Evolutionary conservation across 1,140 invertebrate genomes (phyloP).

Genomic region (Antheraea mylitta): DNA sequence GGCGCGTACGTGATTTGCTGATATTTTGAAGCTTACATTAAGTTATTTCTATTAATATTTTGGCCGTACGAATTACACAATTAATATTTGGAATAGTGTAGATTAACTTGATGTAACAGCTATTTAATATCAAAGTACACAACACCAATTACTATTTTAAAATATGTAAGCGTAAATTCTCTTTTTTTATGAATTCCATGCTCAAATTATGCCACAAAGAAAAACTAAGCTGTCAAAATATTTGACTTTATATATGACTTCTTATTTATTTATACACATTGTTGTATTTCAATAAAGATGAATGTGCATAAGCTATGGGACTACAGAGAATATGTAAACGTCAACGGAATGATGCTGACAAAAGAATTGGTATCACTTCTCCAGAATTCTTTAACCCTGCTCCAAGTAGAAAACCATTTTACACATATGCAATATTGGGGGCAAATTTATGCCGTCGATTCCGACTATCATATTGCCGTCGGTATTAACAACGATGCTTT

Average conservation of each 20-base stretch:
- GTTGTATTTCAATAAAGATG: constrained; percentile 32
- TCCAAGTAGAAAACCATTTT: constrained; percentile 89
- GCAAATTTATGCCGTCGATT: constrained; percentile 82
- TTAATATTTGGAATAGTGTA: no score
- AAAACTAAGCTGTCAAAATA: background rate
- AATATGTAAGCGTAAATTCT: background rate
- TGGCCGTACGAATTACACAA: no score
- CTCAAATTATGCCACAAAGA: background rate
- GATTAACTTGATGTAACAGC: no score
- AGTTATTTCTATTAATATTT: no score
- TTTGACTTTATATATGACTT: background rate
- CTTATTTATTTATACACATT: background rate
- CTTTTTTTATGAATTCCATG: background rate
- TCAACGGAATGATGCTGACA: constrained; percentile 81
- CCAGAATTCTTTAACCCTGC: constrained; percentile 83
- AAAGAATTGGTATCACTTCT: constrained; percentile 83
- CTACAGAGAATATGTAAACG: constrained; percentile 62
- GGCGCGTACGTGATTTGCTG: no score
- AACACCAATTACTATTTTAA: no score
- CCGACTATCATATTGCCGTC: constrained; percentile 87
- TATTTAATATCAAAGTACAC: no score
- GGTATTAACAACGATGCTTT: constrained; percentile 85
- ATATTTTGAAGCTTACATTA: no score
- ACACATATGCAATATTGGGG: constrained; percentile 87
- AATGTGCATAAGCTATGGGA: constrained; percentile 70